Base-by-base conservation (phyloP, 1,140 invertebrate species). In the Brachionus rubens region DNA sequence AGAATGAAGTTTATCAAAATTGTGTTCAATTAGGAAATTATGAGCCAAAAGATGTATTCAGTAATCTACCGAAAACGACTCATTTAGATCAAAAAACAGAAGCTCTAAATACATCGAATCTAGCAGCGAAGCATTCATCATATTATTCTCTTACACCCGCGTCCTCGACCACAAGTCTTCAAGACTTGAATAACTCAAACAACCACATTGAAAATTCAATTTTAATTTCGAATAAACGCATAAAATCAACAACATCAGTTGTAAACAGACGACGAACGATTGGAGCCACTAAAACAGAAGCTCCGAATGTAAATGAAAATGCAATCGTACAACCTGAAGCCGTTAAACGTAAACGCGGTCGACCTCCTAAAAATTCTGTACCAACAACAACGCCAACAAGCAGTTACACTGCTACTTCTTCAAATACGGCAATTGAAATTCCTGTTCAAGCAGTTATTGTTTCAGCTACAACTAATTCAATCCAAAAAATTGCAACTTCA, bases 91-190 rank as follows among this genome's bases (percentile, higher is more conserved):
- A 36, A 36, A 12, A 12, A 40, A 14, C 3, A 16, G n/a, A 10
- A 46, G 43, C 43, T 46, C 14, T 46, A 16, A 46, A 46, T 46
- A 10, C 9, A 46, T 46, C 43, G 2, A 46, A 46, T 46, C 14
- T 46, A 16, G n/a, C 43, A 14, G 43, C 43, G 2, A 46, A 46
- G 14, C 21, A 65, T 41, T 65, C 59, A 21, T 65, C 59, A 19
- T 65, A 65, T 14, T 65, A 65, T 41, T 65, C 36, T 0, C 41
- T 65, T 16, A 65, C 59, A 7, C 59, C 59, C 4, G 59, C 59
- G 5, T 65, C 59, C 19, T 43, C 36, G n/a, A 65, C 59, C 36
- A 65, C 59, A 3, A 65, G 59, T 24, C 19, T 65, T 21, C 59
- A 65, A 21, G 59, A 65, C 14, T 24, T 65, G 24, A 62, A 62